These are phyloP conservation scores for Gallinago stenura DNA, from an alignment of 2,797 vertebrate genomes.

Conservation along the genomic window DNA sequence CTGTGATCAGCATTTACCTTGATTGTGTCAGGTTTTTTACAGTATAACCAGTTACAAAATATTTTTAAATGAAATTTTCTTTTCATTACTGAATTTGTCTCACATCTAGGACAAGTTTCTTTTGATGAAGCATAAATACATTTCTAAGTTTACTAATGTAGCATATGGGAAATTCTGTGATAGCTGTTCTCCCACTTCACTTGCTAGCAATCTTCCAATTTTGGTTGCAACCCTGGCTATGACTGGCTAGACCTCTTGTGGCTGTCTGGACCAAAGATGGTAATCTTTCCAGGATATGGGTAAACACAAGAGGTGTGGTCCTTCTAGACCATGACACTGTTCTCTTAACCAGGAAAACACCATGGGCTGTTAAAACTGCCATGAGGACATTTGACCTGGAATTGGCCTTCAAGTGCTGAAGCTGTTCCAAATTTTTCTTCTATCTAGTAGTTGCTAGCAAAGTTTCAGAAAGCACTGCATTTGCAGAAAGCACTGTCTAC, in stretches of 20 bases:
- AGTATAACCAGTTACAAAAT: not conserved
- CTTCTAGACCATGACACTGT: not conserved
- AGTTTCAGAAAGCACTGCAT: not conserved
- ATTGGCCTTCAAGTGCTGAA: not conserved
- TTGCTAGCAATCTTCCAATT: conserved; percentile 43
- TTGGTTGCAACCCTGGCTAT: not conserved
- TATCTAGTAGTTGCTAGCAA: not conserved
- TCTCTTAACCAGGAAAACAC: conserved; percentile 20
- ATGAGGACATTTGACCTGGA: not conserved
- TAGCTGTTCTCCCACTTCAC: not conserved
- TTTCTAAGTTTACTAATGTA: not conserved
- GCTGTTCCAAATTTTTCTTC: not conserved
- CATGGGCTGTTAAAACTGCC: not conserved
- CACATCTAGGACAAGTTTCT: not conserved
- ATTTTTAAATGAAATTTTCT: not conserved
- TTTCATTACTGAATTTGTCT: not conserved
- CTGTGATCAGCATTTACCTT: not conserved
- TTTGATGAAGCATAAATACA: not conserved
- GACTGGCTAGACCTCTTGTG: conserved; percentile 15
- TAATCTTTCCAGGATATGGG: conserved; percentile 26
- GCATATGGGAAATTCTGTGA: not conserved
- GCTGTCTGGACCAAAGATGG: conserved; percentile 47
- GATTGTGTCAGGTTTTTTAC: not conserved
- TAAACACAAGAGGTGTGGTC: not conserved
- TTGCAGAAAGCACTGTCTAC: no score